phyloP scores from a whole-genome alignment of 2,888 invertebrate genomes.

The Xestia sexstrigata region DNA sequence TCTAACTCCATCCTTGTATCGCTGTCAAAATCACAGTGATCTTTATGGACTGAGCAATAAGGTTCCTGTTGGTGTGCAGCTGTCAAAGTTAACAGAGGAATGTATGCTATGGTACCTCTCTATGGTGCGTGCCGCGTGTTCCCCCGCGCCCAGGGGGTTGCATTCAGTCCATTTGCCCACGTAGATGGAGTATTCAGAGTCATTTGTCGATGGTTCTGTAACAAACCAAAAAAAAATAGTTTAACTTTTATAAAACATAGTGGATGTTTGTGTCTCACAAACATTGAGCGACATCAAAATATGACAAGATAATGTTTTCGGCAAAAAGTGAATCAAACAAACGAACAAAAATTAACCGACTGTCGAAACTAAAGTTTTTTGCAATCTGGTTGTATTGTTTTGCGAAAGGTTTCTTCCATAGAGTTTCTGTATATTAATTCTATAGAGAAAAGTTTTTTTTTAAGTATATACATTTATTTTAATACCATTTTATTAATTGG shows the following conservation, averaged over 20 bases:
- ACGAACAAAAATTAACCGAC: not conserved
- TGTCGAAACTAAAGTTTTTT: not conserved
- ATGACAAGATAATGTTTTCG: not conserved
- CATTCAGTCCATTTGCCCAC: conserved; percentile 86
- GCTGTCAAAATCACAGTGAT: not conserved
- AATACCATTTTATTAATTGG: not conserved
- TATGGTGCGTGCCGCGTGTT: conserved; percentile 75
- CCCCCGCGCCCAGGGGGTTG: conserved; percentile 74
- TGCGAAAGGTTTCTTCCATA: not conserved
- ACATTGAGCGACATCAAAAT: not conserved
- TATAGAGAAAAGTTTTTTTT: too few relatives aligned
- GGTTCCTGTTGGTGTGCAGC: conserved; percentile 3
- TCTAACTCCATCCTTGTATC: not conserved
- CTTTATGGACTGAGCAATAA: not conserved
- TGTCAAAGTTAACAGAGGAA: conserved; percentile 19
- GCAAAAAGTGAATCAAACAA: not conserved
- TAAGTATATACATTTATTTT: not conserved
- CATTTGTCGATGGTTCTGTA: conserved; percentile 73
- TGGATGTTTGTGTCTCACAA: not conserved
- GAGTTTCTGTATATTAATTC: not conserved
- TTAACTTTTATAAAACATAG: not conserved
- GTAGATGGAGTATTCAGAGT: conserved; percentile 80
- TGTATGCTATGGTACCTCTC: conserved; percentile 74
- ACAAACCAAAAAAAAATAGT: conserved; percentile 21
- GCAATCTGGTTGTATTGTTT: not conserved